phyloP scores from a whole-genome alignment of 2,888 invertebrate genomes.

The Digitonthophagus gazella region DNA sequence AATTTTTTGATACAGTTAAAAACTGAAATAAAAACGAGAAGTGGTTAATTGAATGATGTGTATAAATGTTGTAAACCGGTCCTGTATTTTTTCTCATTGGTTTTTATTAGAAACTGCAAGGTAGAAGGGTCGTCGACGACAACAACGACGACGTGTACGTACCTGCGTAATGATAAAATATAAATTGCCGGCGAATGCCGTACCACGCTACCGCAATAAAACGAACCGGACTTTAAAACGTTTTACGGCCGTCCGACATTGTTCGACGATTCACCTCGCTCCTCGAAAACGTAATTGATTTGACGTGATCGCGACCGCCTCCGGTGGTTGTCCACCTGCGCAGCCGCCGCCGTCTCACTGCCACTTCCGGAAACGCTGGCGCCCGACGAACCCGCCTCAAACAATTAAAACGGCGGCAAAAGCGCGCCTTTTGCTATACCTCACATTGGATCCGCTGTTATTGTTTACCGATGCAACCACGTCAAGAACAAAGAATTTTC shows the following conservation, averaged over 20 bases:
- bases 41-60: no score
- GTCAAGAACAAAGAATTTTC: background rate
- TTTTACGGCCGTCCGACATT: slow-evolving; percentile 11
- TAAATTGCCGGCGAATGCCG: slow-evolving; percentile 9
- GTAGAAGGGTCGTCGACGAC: no score
- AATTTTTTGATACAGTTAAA: no score
- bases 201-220: slow-evolving; percentile 15
- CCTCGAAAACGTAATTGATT: slow-evolving; percentile 15
- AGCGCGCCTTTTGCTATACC: background rate
- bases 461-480: background rate
- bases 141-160: background rate
- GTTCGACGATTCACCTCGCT: slow-evolving; percentile 9
- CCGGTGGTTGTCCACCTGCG: background rate
- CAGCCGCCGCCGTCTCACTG: background rate
- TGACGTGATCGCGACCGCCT: slow-evolving; percentile 10
- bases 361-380: background rate
- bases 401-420: background rate
- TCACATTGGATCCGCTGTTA: background rate
- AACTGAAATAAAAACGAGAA: no score
- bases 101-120: no score
- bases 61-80: no score
- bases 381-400: background rate
- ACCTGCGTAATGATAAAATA: slow-evolving; percentile 11
- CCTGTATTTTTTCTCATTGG: background rate
- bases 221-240: slow-evolving; percentile 5